Conservation (phyloP, 2,888 invertebrate genomes). For the Agriopis aurantiaria region DNA sequence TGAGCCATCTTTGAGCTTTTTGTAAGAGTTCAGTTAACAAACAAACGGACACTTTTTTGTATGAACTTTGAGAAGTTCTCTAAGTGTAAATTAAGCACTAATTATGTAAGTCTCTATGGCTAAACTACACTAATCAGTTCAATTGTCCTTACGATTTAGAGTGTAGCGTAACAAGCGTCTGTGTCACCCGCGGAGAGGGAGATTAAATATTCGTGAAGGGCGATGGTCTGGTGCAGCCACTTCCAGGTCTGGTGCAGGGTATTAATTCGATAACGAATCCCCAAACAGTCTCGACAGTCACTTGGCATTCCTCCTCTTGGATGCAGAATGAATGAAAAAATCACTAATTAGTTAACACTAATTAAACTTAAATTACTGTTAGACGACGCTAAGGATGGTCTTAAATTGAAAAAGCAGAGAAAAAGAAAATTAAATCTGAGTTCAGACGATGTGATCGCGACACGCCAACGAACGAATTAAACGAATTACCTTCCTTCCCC, state of each 20-base stretch:
- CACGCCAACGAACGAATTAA: constrained; percentile 71
- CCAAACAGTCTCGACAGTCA: constrained; percentile 93
- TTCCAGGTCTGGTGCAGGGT: constrained; percentile 97
- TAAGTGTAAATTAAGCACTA: constrained; percentile 68
- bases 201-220: constrained; percentile 95
- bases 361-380: constrained; percentile 43
- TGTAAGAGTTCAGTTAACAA: constrained; percentile 44
- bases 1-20: constrained; percentile 76
- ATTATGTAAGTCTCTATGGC: constrained; percentile 34
- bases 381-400: constrained; percentile 45
- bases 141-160: constrained; percentile 67
- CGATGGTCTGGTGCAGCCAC: constrained; percentile 97
- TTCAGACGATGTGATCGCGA: constrained; percentile 52
- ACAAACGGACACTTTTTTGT: constrained; percentile 81
- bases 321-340: constrained; percentile 81
- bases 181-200: constrained; percentile 92
- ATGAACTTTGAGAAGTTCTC: constrained; percentile 73
- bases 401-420: constrained; percentile 24
- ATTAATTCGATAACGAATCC: constrained; percentile 95
- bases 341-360: constrained; percentile 69
- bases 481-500: constrained; percentile 72
- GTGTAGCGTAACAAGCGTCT: constrained; percentile 77
- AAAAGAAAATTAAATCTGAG: constrained; percentile 31
- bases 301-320: constrained; percentile 88
- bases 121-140: constrained; percentile 55